Base-by-base conservation (phyloP, 2,113 vertebrate genomes). In the Cromileptes altivelis region DNA sequence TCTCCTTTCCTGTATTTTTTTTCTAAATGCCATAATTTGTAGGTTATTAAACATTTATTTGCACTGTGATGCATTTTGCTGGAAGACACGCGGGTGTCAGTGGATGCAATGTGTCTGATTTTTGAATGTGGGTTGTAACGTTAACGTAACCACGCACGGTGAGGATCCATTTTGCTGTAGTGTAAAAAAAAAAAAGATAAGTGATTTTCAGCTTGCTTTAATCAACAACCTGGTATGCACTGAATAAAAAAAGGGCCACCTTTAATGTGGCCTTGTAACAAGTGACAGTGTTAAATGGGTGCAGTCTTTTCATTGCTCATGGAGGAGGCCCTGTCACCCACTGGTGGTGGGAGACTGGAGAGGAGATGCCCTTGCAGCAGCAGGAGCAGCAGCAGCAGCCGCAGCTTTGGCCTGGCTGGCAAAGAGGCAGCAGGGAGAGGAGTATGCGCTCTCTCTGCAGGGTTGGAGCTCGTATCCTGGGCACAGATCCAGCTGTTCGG, bases 161-260 rank as follows among this genome's bases (percentile, higher is more conserved):
- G 63, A 78, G 89, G 82, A 82, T 89, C 86, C 88, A 85, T 93
- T 88, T 89, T 88, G 79, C 75, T 21, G 30, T 7, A 62, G 67
- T 85, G 63, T 73, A 71, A 58, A 70, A 27, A 27, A 82, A 67
- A 37, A 8, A 45, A 11, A 63, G 9, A 14, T 9, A 23, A 55
- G 17, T 21, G 33, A 55, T 63, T 70, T 68, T 62, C 23, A 25
- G 45, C 40, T 19, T 68, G 53, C 2, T 33, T 76, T 71, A n/a
- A 25, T 37, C 8, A 68, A 40, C 3, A 2, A 13, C 33, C 10
- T 56, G 13, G 63, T 30, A 49, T 68, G 42, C 60, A 63, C 13
- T 37, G 18, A 63, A 47, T 49, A 12, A 47, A 21, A 30, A 52
- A 33, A 63, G 52, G 1, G 9, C 30, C 60, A 18, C 18, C 47